Evolutionary conservation across 2,888 invertebrate species (phyloP).

Genomic region (Ophioninae sp.): DNA sequence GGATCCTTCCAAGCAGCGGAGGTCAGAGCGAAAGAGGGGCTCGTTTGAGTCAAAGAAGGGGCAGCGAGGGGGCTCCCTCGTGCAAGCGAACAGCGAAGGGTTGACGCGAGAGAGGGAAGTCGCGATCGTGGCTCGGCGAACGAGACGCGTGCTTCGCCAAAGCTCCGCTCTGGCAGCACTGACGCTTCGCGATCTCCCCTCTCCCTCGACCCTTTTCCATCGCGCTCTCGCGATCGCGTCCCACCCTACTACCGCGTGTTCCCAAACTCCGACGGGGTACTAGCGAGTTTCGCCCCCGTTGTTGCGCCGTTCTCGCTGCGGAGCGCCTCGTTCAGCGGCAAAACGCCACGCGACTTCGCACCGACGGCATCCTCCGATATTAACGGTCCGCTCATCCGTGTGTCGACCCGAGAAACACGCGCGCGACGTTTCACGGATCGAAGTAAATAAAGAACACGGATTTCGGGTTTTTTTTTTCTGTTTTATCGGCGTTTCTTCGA

Average conservation of each 20-base stretch:
- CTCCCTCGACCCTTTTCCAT: background rate
- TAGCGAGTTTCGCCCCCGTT: slow-evolving; percentile 24
- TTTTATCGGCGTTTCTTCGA: too few species aligned
- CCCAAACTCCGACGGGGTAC: slow-evolving; percentile 3
- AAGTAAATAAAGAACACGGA: too few species aligned
- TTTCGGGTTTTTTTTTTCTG: too few species aligned
- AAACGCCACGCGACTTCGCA: slow-evolving; percentile 73
- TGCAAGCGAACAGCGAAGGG: slow-evolving; percentile 48
- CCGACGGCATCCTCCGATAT: slow-evolving; percentile 66
- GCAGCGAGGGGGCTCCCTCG: slow-evolving; percentile 61
- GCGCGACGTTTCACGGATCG: background rate
- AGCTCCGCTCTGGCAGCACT: slow-evolving; percentile 45
- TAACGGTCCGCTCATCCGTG: slow-evolving; percentile 35
- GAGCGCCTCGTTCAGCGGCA: slow-evolving; percentile 67
- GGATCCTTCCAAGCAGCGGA: background rate
- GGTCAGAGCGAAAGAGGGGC: background rate
- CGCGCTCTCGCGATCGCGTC: background rate
- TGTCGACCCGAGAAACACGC: slow-evolving; percentile 36
- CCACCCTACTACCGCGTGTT: slow-evolving; percentile 35
- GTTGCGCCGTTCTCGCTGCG: slow-evolving; percentile 33
- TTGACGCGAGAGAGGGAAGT: slow-evolving; percentile 13
- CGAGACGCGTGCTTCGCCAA: slow-evolving; percentile 63
- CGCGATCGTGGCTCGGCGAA: slow-evolving; percentile 53
- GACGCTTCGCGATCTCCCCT: slow-evolving; percentile 29
- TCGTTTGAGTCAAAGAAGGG: slow-evolving; percentile 52